Evolutionary conservation across 2,113 vertebrate species (phyloP).

Genomic region (Aphelocoma coerulescens): DNA sequence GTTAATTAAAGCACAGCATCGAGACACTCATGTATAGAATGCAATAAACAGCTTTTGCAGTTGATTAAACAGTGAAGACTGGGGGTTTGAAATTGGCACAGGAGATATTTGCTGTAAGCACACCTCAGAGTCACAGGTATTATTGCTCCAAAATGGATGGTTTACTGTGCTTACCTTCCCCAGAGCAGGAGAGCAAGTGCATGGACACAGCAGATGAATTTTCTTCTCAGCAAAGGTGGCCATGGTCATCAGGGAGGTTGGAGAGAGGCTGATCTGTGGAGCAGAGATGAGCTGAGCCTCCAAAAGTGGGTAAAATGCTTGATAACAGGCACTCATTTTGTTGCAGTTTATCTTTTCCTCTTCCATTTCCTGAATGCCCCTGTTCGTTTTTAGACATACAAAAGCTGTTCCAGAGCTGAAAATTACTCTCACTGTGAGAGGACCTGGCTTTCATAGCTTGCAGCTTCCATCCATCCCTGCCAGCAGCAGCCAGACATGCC

Average conservation of each 20-base stretch:
- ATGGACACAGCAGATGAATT: fast-evolving
- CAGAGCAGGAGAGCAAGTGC: background rate
- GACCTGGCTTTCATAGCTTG: background rate
- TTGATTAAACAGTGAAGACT: slow-evolving; percentile 17
- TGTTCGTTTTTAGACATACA: background rate
- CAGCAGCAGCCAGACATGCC: background rate
- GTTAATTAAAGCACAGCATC: background rate
- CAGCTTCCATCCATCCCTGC: background rate
- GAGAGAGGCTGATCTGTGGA: background rate
- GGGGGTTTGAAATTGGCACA: background rate
- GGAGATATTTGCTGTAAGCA: background rate
- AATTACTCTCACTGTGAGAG: background rate
- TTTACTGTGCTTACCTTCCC: background rate
- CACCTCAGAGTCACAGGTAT: background rate
- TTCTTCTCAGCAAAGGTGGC: fast-evolving
- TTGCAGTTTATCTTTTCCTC: background rate
- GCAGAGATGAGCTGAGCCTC: background rate
- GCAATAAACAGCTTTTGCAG: slow-evolving; percentile 41
- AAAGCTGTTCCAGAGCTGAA: background rate
- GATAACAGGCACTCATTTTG: fast-evolving
- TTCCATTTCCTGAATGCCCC: background rate
- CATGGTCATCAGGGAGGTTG: fast-evolving
- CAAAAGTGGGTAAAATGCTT: fast-evolving
- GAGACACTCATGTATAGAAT: background rate
- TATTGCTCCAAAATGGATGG: background rate